Evolutionary conservation across 1,140 invertebrate genomes (phyloP), one percentile per base, ranked within the genome.

Genomic region (Drosophila arawakana): DNA sequence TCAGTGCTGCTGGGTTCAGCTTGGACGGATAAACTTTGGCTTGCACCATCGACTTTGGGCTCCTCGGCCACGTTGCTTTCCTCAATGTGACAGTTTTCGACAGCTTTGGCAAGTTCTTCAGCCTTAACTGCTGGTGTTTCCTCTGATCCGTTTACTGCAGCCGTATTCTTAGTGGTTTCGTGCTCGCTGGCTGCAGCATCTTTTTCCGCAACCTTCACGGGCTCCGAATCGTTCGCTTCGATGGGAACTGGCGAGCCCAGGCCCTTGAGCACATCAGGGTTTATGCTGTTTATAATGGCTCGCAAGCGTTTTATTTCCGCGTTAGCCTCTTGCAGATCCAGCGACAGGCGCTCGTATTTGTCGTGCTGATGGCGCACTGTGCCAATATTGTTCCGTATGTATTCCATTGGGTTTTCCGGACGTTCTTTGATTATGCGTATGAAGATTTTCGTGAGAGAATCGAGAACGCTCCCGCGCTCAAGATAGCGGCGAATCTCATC

Each of bases 401-500:
- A 98, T 94, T 97, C 95, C 81, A 98, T 94, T 15, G 97, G 96
- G 95, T 98, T 96, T 88, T 96, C 95, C 10, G 97, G 97, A 90
- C 97, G 98, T 92, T 98, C 97, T 93, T 98, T 97, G 92, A 98
- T 98, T 7, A 99, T 93, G 71, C 95, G 95, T 4, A 97, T 95
- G 21, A 97, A 94, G 72, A 97, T 96, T 94, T 97, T 97, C 0
- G 97, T 98, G 7, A 98, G 92, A n/a, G 96, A 95, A 93, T 98
- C 97, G 93, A 98, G 95, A 44, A 98, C 96, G 35, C 97, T 98
- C 72, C 96, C 95, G 91, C 97, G 96, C 93, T 99, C 97, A 69
- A 99, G 93, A 92, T 98, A 98, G 74, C 97, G 97, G 54, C 97
- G 94, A 90, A 98, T 98, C 89, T 98, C 97, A 93, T 99, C 97